Conservation (phyloP, 2,888 invertebrate species). For the Drosophila flavopinicola region DNA sequence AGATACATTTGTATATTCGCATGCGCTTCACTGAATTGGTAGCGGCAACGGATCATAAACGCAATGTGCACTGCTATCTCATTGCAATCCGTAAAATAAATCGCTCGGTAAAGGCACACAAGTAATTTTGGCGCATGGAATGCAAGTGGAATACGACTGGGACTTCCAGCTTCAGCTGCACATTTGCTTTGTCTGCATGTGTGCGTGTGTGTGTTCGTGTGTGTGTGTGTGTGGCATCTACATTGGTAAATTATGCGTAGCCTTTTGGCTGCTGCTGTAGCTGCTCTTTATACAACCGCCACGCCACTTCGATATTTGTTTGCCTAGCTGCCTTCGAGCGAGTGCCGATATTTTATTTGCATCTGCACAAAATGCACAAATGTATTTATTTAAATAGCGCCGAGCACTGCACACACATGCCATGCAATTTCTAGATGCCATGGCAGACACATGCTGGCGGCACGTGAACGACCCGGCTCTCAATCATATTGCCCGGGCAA, state of each 20-base stretch:
- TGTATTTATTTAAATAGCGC: constrained; percentile 73
- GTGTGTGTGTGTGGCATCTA: constrained; percentile 10
- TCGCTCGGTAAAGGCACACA: constrained; percentile 58
- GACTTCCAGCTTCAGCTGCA: constrained; percentile 13
- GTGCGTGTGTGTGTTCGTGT: neutral
- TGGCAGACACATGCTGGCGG: constrained; percentile 56
- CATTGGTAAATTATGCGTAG: constrained; percentile 70
- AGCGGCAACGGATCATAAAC: constrained; percentile 60
- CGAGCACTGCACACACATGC: constrained; percentile 38
- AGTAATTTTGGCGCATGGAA: constrained; percentile 57
- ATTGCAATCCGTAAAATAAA: constrained; percentile 66
- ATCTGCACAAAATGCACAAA: constrained; percentile 46
- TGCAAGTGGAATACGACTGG: constrained; percentile 23
- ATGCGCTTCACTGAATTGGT: constrained; percentile 61
- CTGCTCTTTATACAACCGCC: constrained; percentile 35
- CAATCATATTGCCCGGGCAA: constrained; percentile 65
- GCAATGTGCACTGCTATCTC: constrained; percentile 57
- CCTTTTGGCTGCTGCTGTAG: constrained; percentile 45
- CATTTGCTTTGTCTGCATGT: neutral
- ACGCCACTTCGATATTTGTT: constrained; percentile 53
- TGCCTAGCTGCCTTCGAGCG: constrained; percentile 50
- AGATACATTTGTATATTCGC: constrained; percentile 54
- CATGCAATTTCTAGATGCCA: constrained; percentile 44
- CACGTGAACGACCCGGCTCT: constrained; percentile 50
- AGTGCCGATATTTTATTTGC: constrained; percentile 44